Evolutionary conservation across 2,113 vertebrate genomes (phyloP).

Genomic region (Ochotona curzoniae): DNA sequence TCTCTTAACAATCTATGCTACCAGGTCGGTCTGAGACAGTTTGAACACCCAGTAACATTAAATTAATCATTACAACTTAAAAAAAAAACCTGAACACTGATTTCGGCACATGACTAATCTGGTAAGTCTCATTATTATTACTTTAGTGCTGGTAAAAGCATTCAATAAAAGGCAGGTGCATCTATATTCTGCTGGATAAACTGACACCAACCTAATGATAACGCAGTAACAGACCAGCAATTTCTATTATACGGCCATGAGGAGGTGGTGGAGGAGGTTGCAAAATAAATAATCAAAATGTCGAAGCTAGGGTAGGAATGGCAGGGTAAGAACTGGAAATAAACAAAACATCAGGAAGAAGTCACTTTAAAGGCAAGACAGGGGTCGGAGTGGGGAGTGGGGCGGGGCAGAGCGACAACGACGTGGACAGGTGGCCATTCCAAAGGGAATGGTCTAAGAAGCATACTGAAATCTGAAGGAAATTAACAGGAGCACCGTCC

Average conservation of each 20-base stretch:
- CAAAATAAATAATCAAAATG: constrained; percentile 20
- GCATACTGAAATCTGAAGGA: neutral
- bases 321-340: neutral
- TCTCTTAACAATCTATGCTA: constrained; percentile 12
- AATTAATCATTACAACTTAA: constrained; percentile 30
- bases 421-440: neutral
- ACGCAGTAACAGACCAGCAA: neutral
- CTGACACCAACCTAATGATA: neutral
- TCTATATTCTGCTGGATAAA: constrained; percentile 7
- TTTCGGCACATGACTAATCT: constrained; percentile 11
- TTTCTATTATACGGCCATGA: neutral
- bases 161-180: constrained; percentile 8
- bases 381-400: neutral
- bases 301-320: neutral
- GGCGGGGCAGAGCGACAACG: no score
- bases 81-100: neutral
- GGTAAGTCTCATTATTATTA: neutral
- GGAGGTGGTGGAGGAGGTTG: neutral
- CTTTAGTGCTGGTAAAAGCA: constrained; percentile 21
- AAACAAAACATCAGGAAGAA: neutral
- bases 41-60: constrained; percentile 48
- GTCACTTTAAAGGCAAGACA: neutral
- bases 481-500: neutral
- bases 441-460: neutral
- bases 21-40: neutral